Evolutionary conservation across 2,113 vertebrate species (phyloP), one percentile per base, ranked within the genome.

Genomic region (Syrrhaptes paradoxus): DNA sequence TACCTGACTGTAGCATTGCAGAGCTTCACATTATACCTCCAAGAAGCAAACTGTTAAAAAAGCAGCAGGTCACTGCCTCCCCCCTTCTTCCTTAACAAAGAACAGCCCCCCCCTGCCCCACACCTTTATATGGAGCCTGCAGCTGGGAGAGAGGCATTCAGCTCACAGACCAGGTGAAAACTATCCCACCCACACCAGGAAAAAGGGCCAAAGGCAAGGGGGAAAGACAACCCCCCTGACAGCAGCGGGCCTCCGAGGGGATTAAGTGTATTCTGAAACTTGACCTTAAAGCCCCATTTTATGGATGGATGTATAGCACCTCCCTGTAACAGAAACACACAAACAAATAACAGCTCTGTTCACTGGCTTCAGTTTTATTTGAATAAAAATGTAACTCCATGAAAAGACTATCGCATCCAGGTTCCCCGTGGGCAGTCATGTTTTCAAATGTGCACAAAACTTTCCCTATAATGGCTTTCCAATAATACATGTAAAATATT

Each of bases 91-190:
- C 24, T 29, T 8, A 24, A 3, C 10, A 41, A 46, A 57, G 2
- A 3, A 15, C 0, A 0, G 0, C 13, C 6, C 1, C 0, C 7
- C 13, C 6, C 61, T 49, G 51, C 55, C 66, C 15, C 61, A 17
- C 28, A 8, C 0, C 24, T 54, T 49, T 5, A 6, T 4, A 9
- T 0, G 1, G 41, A 10, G 26, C 1, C 0, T 20, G 20, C 57
- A 68, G 85, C 38, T 26, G 13, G 25, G 20, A 17, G 13, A 2
- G 17, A 1, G 7, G 4, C 36, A 13, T 1, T 48, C 51, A 17
- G 13, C 70, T 38, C 36, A 10, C 24, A 36, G 43, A 20, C 5
- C 38, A 20, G 70, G n/a, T 46, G 34, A 70, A 54, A 81, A 41
- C 4, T 12, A 5, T 32, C 43, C 51, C 34, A 51, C 15, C 58